phyloP scores from a whole-genome alignment of 2,113 vertebrate species.

The Sander lucioperca region DNA sequence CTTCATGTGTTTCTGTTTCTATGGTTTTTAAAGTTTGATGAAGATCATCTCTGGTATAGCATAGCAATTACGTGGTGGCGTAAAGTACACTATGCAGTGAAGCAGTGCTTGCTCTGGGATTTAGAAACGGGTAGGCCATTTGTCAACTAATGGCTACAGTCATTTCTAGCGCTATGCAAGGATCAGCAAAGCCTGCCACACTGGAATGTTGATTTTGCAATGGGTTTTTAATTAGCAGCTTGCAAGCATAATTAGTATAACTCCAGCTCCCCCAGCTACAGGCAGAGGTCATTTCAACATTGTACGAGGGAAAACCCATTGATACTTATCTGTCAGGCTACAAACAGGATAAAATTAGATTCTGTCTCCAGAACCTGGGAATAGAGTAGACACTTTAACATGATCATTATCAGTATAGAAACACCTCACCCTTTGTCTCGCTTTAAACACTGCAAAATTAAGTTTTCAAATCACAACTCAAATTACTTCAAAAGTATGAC shows the following conservation, averaged over 20 bases:
- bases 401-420: constrained; percentile 24
- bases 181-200: constrained; percentile 47
- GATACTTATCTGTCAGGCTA: constrained; percentile 75
- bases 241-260: constrained; percentile 58
- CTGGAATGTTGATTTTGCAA: constrained; percentile 35
- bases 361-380: constrained; percentile 66
- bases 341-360: constrained; percentile 29
- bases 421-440: background rate
- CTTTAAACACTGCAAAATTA: background rate
- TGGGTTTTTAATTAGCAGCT: constrained; percentile 32
- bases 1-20: background rate
- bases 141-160: constrained; percentile 16
- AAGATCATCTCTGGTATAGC: constrained; percentile 33
- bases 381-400: constrained; percentile 57
- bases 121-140: constrained; percentile 17
- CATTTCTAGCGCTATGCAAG: constrained; percentile 29
- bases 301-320: constrained; percentile 16
- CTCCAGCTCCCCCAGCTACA: constrained; percentile 28
- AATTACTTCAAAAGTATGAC: background rate
- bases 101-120: constrained; percentile 29
- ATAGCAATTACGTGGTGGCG: constrained; percentile 2
- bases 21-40: background rate
- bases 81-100: constrained; percentile 7
- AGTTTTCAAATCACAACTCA: background rate
- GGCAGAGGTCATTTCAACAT: constrained; percentile 3